Percentiles rank a stretch among this genome's conserved stretches.
phyloP scores from a whole-genome alignment of 1,140 invertebrate genomes.

The Hylaeus volcanicus region DNA sequence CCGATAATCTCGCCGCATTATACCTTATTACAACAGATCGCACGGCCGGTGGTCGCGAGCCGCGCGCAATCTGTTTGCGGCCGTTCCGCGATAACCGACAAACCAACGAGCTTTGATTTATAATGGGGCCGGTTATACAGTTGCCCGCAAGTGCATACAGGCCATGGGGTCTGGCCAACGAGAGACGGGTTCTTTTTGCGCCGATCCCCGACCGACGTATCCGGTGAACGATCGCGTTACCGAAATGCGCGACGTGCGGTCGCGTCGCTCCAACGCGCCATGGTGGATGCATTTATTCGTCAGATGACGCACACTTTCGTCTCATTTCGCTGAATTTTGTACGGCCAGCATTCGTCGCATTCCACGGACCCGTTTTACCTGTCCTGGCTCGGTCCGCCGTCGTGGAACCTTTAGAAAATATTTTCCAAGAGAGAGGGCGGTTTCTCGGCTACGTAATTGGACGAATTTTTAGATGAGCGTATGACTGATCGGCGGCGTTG shows the following conservation, averaged over 20 bases:
- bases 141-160: background rate
- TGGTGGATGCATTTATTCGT: conserved; percentile 40
- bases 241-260: conserved; percentile 16
- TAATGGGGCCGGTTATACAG: conserved; percentile 8
- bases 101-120: conserved; percentile 37
- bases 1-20: conserved; percentile 33
- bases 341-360: conserved; percentile 22
- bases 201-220: conserved; percentile 1
- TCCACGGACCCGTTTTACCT: conserved; percentile 5
- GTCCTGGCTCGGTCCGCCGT: background rate
- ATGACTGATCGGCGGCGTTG: background rate
- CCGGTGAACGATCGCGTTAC: conserved; percentile 14
- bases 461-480: background rate
- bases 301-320: conserved; percentile 30
- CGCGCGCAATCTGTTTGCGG: conserved; percentile 39
- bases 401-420: conserved; percentile 8
- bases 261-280: conserved; percentile 4
- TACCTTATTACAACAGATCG: conserved; percentile 35
- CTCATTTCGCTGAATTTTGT: conserved; percentile 40
- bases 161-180: background rate
- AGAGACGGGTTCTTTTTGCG: conserved; percentile 8
- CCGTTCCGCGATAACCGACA: conserved; percentile 19
- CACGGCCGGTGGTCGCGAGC: background rate
- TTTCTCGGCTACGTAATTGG: background rate
- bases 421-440: background rate